These are phyloP conservation scores for Pipistrellus pipistrellus DNA, from an alignment of 2,797 vertebrate genomes.

Conservation along the genomic window DNA sequence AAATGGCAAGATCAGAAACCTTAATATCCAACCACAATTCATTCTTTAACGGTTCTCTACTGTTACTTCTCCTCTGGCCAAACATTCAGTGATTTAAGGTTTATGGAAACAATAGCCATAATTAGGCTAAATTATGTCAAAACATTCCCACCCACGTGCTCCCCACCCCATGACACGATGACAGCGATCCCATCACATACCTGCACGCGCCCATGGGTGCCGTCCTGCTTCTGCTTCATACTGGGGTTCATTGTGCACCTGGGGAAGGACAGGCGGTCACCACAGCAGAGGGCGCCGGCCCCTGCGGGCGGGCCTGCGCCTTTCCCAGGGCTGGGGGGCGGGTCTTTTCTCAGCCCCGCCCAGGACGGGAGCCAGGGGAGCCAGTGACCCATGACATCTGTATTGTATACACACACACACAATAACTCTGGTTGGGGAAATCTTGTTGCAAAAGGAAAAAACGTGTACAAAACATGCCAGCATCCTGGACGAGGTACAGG, in stretches of 20 bases:
- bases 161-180: neutral
- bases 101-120: neutral
- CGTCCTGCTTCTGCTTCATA: constrained; percentile 88
- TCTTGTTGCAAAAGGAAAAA: constrained; percentile 12
- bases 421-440: neutral
- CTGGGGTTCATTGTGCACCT: constrained; percentile 88
- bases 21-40: neutral
- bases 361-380: neutral
- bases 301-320: neutral
- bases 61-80: neutral
- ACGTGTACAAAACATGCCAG: neutral
- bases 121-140: neutral
- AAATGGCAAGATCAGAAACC: neutral
- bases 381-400: neutral
- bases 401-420: neutral
- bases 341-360: neutral
- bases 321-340: neutral
- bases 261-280: neutral
- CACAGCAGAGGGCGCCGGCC: neutral
- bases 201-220: constrained; percentile 89
- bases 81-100: neutral
- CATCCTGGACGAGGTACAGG: neutral
- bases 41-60: neutral
- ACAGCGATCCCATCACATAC: constrained; percentile 85
- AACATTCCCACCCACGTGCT: neutral